phyloP scores from a whole-genome alignment of 2,113 vertebrate genomes.

The Ptychochromis oligacanthus region DNA sequence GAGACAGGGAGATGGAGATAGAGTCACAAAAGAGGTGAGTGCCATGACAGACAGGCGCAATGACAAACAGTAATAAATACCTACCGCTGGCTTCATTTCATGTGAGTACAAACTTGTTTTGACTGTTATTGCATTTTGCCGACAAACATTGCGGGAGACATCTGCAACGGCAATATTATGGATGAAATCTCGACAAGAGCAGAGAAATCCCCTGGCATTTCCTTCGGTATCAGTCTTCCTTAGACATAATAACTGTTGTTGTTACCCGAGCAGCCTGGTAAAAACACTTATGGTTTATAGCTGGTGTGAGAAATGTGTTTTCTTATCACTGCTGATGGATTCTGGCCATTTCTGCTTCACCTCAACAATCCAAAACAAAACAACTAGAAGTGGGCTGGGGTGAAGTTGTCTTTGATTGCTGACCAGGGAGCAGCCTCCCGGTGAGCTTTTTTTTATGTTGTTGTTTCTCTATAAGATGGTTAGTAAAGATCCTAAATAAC shows the following conservation, averaged over 20 bases:
- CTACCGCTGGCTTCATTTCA: conserved; percentile 59
- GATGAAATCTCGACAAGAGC: conserved; percentile 52
- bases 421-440: conserved; percentile 18
- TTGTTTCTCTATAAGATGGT: not conserved
- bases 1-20: not conserved
- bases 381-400: conserved; percentile 24
- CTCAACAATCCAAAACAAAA: conserved; percentile 60
- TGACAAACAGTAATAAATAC: conserved; percentile 61
- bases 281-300: conserved; percentile 64
- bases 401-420: conserved; percentile 48
- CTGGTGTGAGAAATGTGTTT: conserved; percentile 61
- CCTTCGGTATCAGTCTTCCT: conserved; percentile 52
- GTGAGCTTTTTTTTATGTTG: not conserved
- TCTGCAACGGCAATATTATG: conserved; percentile 47
- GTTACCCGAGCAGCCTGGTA: conserved; percentile 58
- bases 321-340: conserved; percentile 71
- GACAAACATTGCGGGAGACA: conserved; percentile 49
- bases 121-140: conserved; percentile 59
- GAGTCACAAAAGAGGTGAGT: not conserved
- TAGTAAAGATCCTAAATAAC: not conserved
- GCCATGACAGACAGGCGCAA: conserved; percentile 30
- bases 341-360: conserved; percentile 56
- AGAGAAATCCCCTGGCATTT: conserved; percentile 53
- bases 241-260: conserved; percentile 66
- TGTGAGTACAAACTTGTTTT: conserved; percentile 59